Evolutionary conservation across 1,140 invertebrate species (phyloP), one percentile per base, ranked within the genome.

Genomic region (Pentalonia nigronervosa): DNA sequence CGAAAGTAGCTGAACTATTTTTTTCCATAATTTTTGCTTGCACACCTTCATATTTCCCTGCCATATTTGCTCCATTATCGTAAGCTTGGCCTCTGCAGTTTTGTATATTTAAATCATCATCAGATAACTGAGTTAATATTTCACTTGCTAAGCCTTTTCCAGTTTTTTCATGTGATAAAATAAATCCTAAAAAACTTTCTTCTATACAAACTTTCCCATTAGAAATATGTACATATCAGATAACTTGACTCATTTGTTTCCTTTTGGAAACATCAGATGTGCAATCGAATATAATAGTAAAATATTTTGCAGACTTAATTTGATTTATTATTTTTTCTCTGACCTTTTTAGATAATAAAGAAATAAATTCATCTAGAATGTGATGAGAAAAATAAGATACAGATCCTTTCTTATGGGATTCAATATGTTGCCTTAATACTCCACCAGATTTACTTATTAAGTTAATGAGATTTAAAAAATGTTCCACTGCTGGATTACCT

Each of bases 241-340:
- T 60, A 60, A 90, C 36, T 90, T 90, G n/a, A 41, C 36, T 90
- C 88, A 90, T 90, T 67, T 94, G 94, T 89, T 94, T 93, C 41
- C 60, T 93, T n/a, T 94, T 53, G 23, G 91, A 48, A 25, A 94
- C 76, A 93, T 94, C 94, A 53, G 53, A 53, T 41, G 53, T 90
- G 11, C 50, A 60, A 90, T 90, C 53, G 25, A 90, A 90, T 23
- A 90, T 36, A 36, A 90, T 56, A 41, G 50, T 60, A 30, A 21
- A 90, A 41, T 56, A 90, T 41, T 53, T 90, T 21, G 88, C 20
- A 56, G 48, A 25, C 53, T 60, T 56, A 4, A 90, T 60, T 90
- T 41, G 17, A 90, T 56, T 56, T 41, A 90, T 56, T 8, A 90
- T 90, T 41, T 90, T 21, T 25, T 90, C n/a, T n/a, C n/a, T n/a